A percentile compares a stretch with the other conserved stretches of the same genome.
These are phyloP conservation scores for Leuciscus idus DNA, from an alignment of 2,113 vertebrate genomes.

Conservation along the genomic window DNA sequence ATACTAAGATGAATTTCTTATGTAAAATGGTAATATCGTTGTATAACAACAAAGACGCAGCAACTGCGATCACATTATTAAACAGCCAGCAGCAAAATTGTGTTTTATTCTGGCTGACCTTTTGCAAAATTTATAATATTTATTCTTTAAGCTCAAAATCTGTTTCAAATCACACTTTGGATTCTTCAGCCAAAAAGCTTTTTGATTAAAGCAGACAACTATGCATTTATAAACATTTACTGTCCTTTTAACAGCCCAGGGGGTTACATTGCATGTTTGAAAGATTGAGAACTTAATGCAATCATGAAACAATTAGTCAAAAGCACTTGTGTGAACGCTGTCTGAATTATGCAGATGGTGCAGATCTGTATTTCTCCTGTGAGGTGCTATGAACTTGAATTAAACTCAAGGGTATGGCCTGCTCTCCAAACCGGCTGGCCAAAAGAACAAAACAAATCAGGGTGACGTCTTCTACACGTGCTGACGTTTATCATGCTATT, in stretches of 20 bases:
- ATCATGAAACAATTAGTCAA: conserved; percentile 44
- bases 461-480: conserved; percentile 73
- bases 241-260: conserved; percentile 66
- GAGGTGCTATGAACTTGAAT: conserved; percentile 73
- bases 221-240: conserved; percentile 65
- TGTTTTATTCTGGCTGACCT: neutral
- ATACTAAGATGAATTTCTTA: neutral
- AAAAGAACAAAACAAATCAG: conserved; percentile 75
- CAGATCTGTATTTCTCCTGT: conserved; percentile 25
- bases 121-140: neutral
- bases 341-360: conserved; percentile 75
- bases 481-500: conserved; percentile 77
- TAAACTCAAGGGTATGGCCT: conserved; percentile 76
- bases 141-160: neutral
- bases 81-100: neutral
- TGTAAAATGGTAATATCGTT: neutral
- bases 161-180: neutral
- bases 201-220: conserved; percentile 5
- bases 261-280: conserved; percentile 58
- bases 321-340: conserved; percentile 46
- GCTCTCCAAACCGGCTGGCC: conserved; percentile 74
- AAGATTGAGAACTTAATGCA: conserved; percentile 26
- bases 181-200: neutral
- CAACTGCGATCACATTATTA: neutral
- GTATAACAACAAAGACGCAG: neutral